phyloP scores from a whole-genome alignment of 2,888 invertebrate genomes.

The Trichopoda pennipes region DNA sequence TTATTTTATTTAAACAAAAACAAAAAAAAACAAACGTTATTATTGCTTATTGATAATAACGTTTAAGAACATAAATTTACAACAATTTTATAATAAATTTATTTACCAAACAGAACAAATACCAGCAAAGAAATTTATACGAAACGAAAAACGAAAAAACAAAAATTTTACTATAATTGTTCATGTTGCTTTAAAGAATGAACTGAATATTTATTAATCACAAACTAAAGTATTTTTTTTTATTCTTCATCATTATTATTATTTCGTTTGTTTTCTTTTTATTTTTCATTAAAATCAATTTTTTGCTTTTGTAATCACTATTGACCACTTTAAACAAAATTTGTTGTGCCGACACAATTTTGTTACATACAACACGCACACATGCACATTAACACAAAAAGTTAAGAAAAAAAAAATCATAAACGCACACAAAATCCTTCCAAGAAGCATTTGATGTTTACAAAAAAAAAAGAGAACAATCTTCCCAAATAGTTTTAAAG shows the following conservation, averaged over 20 bases:
- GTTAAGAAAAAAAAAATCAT: neutral
- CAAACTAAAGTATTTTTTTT: no score
- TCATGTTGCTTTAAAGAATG: neutral
- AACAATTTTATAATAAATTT: constrained; percentile 18
- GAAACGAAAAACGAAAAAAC: neutral
- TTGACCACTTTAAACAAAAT: neutral
- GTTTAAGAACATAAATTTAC: constrained; percentile 14
- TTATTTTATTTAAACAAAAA: neutral
- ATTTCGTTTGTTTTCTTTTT: neutral
- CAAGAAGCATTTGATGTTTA: constrained; percentile 41
- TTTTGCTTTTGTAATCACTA: neutral
- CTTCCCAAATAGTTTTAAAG: constrained; percentile 30
- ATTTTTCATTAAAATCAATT: neutral
- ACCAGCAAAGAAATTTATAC: neutral
- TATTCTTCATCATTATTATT: no score
- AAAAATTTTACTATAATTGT: neutral
- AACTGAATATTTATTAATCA: no score
- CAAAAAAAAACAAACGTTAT: neutral
- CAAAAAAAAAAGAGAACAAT: constrained; percentile 39
- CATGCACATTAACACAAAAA: neutral
- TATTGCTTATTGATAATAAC: constrained; percentile 20
- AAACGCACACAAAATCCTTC: constrained; percentile 57
- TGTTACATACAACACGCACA: no score
- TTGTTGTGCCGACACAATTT: no score
- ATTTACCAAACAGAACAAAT: constrained; percentile 2